Evolutionary conservation across 2,888 invertebrate genomes (phyloP), one percentile per base, ranked within the genome.

Genomic region (Dicranocentrus wangi): DNA sequence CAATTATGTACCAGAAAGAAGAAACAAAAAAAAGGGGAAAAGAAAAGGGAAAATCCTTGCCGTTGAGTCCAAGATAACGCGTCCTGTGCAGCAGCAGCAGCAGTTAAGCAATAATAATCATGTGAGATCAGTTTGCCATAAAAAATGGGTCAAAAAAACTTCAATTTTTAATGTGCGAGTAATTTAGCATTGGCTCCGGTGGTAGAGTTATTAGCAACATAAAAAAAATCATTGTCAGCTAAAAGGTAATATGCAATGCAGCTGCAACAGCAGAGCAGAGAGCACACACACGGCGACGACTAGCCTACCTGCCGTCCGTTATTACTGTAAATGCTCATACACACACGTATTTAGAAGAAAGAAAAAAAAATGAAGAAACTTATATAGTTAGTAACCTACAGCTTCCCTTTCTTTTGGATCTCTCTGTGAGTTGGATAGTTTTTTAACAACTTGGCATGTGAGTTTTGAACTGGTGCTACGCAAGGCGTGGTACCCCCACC

Each of bases 401-500:
- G 75, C 70, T 81, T 80, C 68, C 73, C 75, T 73, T 72, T 79
- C 71, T 70, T 65, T 63, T 65, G 27, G 51, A 58, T 79, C 65
- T 32, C 23, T 63, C 39, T 66, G 25, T n/a, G 51, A 69, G 51
- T 27, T 15, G 15, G 13, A 7, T 39, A 39, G 25, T 70, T 53
- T 66, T 39, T 15, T 61, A 61, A 23, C 42, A 61, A 69, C 68
- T 80, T 65, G 23, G 69, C 68, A 80, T 71, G 51, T 77, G 32
- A 39, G 25, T 55, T 28, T 71, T 71, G 66, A 47, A 69, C 72
- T 79, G 75, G 77, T 71, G 58, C 78, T 82, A 82, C 82, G 82
- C 73, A 83, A 84, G 84, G 84, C 83, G 84, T 84, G 84, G 84
- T 83, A 80, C 81, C 82, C 79, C 84, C 82, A 84, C 84, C 82